Conservation (phyloP, 2,113 vertebrate species). For the Dunckerocampus dactyliophorus region DNA sequence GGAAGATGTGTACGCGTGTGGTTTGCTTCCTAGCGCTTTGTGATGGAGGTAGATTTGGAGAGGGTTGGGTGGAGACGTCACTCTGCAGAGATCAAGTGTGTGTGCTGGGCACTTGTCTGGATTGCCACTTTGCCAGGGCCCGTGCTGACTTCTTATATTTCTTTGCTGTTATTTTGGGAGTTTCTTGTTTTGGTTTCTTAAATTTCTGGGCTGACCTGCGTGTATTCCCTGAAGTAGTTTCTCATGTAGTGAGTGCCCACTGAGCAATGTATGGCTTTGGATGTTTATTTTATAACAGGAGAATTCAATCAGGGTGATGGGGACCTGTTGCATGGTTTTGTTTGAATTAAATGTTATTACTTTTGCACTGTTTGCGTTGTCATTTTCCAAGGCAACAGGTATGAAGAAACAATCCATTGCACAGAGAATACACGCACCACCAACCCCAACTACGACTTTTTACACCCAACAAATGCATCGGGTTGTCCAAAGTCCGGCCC, state of each 20-base stretch:
- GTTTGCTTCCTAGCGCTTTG: constrained; percentile 51
- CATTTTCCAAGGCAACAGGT: constrained; percentile 10
- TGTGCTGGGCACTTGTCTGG: constrained; percentile 18
- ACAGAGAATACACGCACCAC: too few relatives aligned
- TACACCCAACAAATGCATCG: too few relatives aligned
- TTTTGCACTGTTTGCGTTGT: constrained; percentile 59
- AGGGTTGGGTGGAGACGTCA: not conserved
- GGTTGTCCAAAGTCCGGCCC: too few relatives aligned
- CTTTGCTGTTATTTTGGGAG: not conserved
- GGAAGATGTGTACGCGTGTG: constrained; percentile 52
- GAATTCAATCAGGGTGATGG: constrained; percentile 54
- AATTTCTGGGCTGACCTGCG: constrained; percentile 28
- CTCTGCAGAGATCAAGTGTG: constrained; percentile 8
- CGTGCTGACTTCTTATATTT: constrained; percentile 18
- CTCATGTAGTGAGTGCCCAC: constrained; percentile 35
- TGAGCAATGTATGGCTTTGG: constrained; percentile 48
- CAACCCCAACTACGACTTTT: too few relatives aligned
- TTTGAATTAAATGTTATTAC: constrained; percentile 69
- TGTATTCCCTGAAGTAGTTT: constrained; percentile 22
- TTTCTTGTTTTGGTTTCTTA: constrained; percentile 25
- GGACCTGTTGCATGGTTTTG: constrained; percentile 67
- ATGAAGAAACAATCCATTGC: too few relatives aligned
- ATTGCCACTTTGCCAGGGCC: constrained; percentile 30
- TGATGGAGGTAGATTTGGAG: constrained; percentile 48
- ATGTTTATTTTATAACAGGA: constrained; percentile 62